Base-by-base conservation (phyloP, 2,113 vertebrate genomes). In the Lutjanus erythropterus region DNA sequence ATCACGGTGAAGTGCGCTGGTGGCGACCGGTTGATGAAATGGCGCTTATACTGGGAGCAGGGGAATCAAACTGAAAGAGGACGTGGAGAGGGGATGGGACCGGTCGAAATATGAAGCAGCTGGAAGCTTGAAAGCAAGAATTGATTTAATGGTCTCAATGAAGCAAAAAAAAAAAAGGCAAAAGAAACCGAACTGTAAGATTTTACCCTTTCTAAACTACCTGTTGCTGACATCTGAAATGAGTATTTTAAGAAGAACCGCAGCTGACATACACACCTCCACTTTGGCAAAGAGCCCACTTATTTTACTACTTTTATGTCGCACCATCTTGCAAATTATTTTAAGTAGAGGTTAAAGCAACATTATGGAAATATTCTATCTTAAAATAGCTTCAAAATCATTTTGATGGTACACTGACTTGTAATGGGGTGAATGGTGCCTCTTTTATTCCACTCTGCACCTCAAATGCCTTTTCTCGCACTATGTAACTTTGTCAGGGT, bases 21-120 rank as follows among this genome's bases (percentile, higher is more conserved):
- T 42, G 78, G 58, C 19, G 60, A 50, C 58, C 33, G 23, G 71
- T n/a, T 55, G 56, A 67, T 81, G 72, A 65, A 60, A 66, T n/a
- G 35, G 21, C 9, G 55, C 5, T 21, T 37, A 7, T 37, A 7
- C 18, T 25, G 67, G 68, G 64, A 49, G 21, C 6, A 1, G 56
- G 29, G 2, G 49, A 59, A 23, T 71, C 19, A 56, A 37, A 39
- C 14, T 50, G 37, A 41, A 11, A 23, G 58, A 53, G 52, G 59
- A 49, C n/a, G 15, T 16, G 33, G 21, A 44, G 47, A 60, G 42
- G 41, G 5, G 52, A 14, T 2, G 23, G 18, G 18, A 27, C 15
- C 53, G 21, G 50, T 68, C 49, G 31, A 62, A 49, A 53, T 60
- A 49, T 62, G 58, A 58, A 37, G 55, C 18, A 12, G 59, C 2